These are phyloP conservation scores for Dromius quadrimaculatus DNA, from an alignment of 2,888 invertebrate genomes.

Conservation along the genomic window DNA sequence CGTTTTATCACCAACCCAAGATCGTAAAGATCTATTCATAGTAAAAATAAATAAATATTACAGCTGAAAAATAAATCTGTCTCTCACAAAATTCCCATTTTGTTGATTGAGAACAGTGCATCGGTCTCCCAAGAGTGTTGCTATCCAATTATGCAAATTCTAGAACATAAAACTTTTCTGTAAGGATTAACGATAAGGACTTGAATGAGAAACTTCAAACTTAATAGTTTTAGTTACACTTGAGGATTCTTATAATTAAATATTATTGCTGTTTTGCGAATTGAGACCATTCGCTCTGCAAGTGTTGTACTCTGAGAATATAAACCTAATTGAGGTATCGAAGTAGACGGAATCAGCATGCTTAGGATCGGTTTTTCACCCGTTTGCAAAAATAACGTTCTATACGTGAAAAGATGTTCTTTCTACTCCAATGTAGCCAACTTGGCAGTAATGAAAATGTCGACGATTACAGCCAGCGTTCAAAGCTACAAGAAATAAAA, in stretches of 20 bases:
- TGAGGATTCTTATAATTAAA: slow-evolving; percentile 4
- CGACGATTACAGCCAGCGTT: slow-evolving; percentile 21
- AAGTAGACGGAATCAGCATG: neutral
- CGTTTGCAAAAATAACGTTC: slow-evolving; percentile 15
- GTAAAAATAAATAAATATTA: no score
- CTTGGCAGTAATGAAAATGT: slow-evolving; percentile 23
- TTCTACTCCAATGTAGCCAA: neutral
- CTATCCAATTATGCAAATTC: slow-evolving; percentile 21
- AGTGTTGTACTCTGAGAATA: slow-evolving; percentile 24
- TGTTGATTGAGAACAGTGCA: no score
- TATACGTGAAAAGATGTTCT: neutral
- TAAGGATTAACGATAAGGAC: slow-evolving; percentile 4
- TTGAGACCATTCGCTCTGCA: slow-evolving; percentile 23
- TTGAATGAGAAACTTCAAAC: slow-evolving; percentile 11
- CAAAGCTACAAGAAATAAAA: slow-evolving; percentile 24
- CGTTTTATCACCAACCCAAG: no score
- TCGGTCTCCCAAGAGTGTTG: no score
- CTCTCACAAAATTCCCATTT: no score
- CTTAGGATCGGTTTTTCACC: neutral
- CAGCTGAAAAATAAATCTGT: no score
- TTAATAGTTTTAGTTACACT: slow-evolving; percentile 23
- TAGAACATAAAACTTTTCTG: slow-evolving; percentile 4
- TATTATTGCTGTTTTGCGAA: slow-evolving; percentile 28
- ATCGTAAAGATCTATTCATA: no score
- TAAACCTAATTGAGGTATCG: slow-evolving; percentile 11